Percentiles rank a stretch among this genome's conserved stretches.
Conservation (phyloP, 2,113 vertebrate species). For the Lagopus muta region DNA sequence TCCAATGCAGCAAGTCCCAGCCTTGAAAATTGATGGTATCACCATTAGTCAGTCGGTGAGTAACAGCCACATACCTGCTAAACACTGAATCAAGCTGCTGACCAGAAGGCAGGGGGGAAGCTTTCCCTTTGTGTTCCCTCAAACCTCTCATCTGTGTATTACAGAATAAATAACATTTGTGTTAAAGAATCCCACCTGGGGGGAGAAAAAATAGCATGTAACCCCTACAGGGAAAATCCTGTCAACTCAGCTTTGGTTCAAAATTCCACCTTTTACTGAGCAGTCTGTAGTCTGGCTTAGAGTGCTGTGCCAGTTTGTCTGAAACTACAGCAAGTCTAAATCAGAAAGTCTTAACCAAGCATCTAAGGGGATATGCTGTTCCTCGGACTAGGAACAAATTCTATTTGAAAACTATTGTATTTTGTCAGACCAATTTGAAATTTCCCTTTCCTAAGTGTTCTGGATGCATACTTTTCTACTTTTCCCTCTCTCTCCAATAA, state of each 20-base stretch:
- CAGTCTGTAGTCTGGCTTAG: not conserved
- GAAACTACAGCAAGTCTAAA: not conserved
- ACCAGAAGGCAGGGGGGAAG: not conserved
- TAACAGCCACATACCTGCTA: not conserved
- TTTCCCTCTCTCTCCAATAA: not conserved
- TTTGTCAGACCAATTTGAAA: not conserved
- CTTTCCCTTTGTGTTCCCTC: not conserved
- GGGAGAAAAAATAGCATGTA: not conserved
- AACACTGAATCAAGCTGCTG: not conserved
- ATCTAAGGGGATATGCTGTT: not conserved
- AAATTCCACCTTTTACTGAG: not conserved
- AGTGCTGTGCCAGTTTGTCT: not conserved
- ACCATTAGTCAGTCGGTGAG: constrained; percentile 92
- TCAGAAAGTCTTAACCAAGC: not conserved
- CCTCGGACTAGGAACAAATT: not conserved
- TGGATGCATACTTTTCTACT: not conserved
- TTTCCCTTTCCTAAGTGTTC: not conserved
- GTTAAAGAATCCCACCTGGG: not conserved
- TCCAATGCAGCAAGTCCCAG: constrained; percentile 95
- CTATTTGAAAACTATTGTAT: not conserved
- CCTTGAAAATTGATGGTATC: constrained; percentile 90
- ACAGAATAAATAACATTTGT: not conserved
- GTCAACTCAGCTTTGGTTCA: not conserved
- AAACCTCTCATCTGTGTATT: not conserved
- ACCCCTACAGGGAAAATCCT: not conserved